Base-by-base conservation (phyloP, 2,888 invertebrate species). In the Callimorpha dominula region DNA sequence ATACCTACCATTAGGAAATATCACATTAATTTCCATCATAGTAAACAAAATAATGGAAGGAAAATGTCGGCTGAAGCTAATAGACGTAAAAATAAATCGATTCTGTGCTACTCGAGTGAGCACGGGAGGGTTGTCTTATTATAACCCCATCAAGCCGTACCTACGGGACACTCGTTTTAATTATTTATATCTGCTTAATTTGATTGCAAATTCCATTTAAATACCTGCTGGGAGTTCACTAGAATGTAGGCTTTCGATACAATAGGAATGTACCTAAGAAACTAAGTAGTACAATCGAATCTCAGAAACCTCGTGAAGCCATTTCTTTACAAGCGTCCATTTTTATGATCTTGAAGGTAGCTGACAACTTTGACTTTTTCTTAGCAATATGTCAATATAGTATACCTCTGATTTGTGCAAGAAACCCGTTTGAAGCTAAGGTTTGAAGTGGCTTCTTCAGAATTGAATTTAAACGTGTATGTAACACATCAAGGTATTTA, bases 21-120 rank as follows among this genome's bases (percentile, higher is more conserved):
- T 73, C 71, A 65, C 74, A 81, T 83, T 81, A 82, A 81, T 81
- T 82, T 74, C 71, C 78, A 78, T 70, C 74, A 62, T 76, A 77
- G 68, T 74, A 79, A 78, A 82, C 79, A 81, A 84, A 74, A 79
- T 82, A 84, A 82, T 86, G 81, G 80, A 88, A 86, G 86, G 81
- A 84, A 85, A 86, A 86, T 84, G 83, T 86, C 82, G 86, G 77
- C 80, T 80, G 77, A 77, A 79, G 84, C 84, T 86, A 90, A 87
- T 86, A 86, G 87, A 88, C 84, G 86, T 83, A 88, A 89, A 88
- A 89, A 90, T 91, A 90, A 91, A 91, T 91, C 86, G 89, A 90
- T 91, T 90, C 84, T 83, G 87, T 89, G 84, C 83, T 86, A 88
- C 88, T 82, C 85, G 84, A 86, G 82, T 85, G 90, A 85, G 75